Percentiles rank a stretch among this genome's conserved stretches.
Conservation (phyloP, 1,140 invertebrate genomes). For the Diuraphis noxia region DNA sequence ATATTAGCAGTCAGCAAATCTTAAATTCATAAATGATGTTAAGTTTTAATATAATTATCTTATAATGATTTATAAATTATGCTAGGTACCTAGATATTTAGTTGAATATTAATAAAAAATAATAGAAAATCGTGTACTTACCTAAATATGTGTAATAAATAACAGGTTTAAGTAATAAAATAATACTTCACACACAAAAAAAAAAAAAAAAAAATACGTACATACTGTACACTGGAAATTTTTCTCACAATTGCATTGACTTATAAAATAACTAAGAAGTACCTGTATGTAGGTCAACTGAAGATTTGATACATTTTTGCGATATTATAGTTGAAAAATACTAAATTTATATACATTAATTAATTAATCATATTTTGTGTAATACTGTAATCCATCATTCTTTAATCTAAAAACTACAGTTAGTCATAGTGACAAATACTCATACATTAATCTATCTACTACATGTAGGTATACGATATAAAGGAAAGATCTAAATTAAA, state of each 20-base stretch:
- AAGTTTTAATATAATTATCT: not conserved
- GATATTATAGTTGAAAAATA: not conserved
- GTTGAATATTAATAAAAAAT: not conserved
- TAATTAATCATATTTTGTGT: not conserved
- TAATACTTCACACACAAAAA: not conserved
- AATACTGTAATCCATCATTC: not conserved
- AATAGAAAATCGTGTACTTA: not conserved
- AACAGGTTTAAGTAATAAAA: not conserved
- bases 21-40: not conserved
- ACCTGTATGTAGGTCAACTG: not conserved
- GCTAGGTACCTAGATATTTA: not conserved
- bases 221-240: not conserved
- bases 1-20: not conserved
- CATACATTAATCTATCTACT: not conserved
- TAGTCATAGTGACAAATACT: not conserved
- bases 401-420: not conserved
- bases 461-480: too few species aligned
- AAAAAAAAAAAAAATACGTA: not conserved
- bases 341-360: not conserved
- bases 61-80: not conserved
- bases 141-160: not conserved
- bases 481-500: not conserved
- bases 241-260: not conserved
- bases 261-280: not conserved
- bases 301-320: not conserved